Evolutionary conservation across 2,888 invertebrate species (phyloP), one percentile per base, ranked within the genome.

Genomic region (Chymomyza procnemis): DNA sequence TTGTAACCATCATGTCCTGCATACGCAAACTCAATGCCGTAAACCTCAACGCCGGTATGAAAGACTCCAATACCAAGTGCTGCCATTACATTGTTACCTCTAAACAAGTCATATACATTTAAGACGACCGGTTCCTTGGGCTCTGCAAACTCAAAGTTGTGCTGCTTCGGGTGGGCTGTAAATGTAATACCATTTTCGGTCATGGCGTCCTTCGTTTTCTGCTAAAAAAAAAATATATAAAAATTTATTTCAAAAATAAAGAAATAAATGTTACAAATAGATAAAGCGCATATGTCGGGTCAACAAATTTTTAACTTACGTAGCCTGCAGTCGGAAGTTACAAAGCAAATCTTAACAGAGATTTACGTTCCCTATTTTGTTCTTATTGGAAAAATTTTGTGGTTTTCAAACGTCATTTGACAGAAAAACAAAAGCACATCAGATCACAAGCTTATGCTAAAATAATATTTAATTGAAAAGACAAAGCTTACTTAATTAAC

Each of bases 101-200:
- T 96, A 90, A 96, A 96, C 95, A 99, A 98, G 90, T 99, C 98
- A 92, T 99, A 99, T 26, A 99, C 97, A 92, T 99, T 99, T 85
- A 99, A 94, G 75, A 96, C 93, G 71, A 99, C 97, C 34, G 97
- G 95, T 91, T 96, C 95, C 60, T 26, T 26, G 6, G 8, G 1
- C 26, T 26, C 26, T 26, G 8, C 8, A 8, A 8, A 0, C 5
- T 26, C 26, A 6, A 26, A 1, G 26, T 5, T 26, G 0, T 8
- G 5, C 5, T 26, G 26, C 6, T 26, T 6, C 4, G 26, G 8
- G 26, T 8, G 6, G 26, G 6, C 6, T 26, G 26, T 26, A 1
- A 26, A 6, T 26, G 30, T 12, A 41, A 41, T 12, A 3, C 3
- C 12, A 41, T 3, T 41, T 3, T 12, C 9, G 34, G 3, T 12